These are phyloP conservation scores for Gymnosoma rotundatum DNA, from an alignment of 2,888 invertebrate genomes.

Conservation along the genomic window DNA sequence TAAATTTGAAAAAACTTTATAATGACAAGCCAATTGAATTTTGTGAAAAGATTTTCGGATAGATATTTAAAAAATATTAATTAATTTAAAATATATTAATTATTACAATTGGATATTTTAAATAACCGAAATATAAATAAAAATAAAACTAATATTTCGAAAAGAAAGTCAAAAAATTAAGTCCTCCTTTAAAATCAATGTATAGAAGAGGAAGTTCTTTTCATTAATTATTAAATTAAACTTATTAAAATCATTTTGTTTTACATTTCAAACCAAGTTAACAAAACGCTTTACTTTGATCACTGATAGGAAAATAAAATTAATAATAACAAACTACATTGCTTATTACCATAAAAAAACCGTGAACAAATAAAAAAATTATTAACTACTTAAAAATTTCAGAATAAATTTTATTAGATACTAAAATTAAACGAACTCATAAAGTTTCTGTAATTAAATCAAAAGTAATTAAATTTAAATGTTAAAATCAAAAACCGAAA, in stretches of 20 bases:
- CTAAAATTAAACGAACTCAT: constrained; percentile 59
- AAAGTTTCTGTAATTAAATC: constrained; percentile 66
- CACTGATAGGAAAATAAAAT: constrained; percentile 13
- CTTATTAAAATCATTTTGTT: not conserved
- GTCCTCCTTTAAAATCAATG: too few relatives aligned
- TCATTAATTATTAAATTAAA: not conserved
- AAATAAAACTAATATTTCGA: too few relatives aligned
- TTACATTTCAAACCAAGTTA: constrained; percentile 10
- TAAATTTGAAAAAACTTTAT: too few relatives aligned
- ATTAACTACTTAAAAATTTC: constrained; percentile 39
- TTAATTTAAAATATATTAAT: too few relatives aligned
- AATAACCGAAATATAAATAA: too few relatives aligned
- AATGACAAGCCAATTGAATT: too few relatives aligned
- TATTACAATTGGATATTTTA: too few relatives aligned
- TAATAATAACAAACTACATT: constrained; percentile 52
- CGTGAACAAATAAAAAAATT: constrained; percentile 55
- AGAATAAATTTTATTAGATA: constrained; percentile 48
- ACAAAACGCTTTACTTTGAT: constrained; percentile 23
- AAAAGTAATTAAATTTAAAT: constrained; percentile 69
- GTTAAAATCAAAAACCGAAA: constrained; percentile 43
- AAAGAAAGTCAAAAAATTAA: too few relatives aligned
- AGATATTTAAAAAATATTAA: too few relatives aligned
- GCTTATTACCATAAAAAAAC: constrained; percentile 37
- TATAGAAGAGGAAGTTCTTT: not conserved
- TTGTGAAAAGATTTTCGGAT: too few relatives aligned